A percentile compares a stretch with the other conserved stretches of the same genome.
phyloP scores from a whole-genome alignment of 2,113 vertebrate genomes.

The Bagarius yarrelli region DNA sequence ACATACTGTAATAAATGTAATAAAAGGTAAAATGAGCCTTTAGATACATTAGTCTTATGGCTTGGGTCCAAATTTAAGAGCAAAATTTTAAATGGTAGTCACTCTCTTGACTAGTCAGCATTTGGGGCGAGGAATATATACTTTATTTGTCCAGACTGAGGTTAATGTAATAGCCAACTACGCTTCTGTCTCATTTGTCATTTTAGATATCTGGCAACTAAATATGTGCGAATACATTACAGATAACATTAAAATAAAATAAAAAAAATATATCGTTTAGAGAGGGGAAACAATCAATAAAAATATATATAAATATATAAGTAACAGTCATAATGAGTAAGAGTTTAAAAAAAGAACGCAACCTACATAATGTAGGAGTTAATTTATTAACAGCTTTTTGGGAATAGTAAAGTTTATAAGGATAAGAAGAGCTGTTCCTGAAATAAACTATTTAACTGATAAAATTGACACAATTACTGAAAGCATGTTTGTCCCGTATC shows the following conservation, averaged over 20 bases:
- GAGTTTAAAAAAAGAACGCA: not conserved
- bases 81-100: too few species aligned
- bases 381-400: not conserved
- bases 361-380: not conserved
- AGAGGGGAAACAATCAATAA: not conserved
- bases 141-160: not conserved
- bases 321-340: not conserved
- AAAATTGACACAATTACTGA: not conserved
- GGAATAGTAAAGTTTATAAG: not conserved
- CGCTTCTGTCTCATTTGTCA: not conserved
- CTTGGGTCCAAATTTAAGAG: too few species aligned
- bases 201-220: not conserved
- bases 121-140: not conserved
- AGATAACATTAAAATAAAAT: not conserved
- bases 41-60: too few species aligned
- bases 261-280: not conserved
- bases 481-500: conserved; percentile 17
- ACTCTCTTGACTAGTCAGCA: not conserved
- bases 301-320: too few species aligned
- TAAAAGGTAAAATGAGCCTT: too few species aligned
- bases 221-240: not conserved
- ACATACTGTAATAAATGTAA: too few species aligned
- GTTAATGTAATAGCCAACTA: not conserved
- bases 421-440: not conserved
- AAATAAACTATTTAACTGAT: not conserved